Base-by-base conservation (phyloP, 2,888 invertebrate genomes). In the Leptinotarsa haldemani region DNA sequence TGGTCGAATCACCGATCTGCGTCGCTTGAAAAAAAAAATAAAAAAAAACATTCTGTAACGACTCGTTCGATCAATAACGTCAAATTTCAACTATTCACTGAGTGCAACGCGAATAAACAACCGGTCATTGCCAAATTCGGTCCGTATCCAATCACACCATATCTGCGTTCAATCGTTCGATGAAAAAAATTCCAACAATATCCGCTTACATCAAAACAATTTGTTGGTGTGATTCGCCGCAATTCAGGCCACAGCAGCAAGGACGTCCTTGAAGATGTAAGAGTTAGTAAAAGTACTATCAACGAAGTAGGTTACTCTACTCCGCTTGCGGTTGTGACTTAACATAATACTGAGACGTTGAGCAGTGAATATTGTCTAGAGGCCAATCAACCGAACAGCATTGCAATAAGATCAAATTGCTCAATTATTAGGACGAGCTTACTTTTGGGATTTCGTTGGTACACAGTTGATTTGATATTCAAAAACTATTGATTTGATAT, bases 241-340 rank as follows among this genome's bases (percentile, higher is more conserved):
- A 81, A 82, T 82, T 81, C 80, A 82, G 82, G 82, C 77, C 81
- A 77, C 69, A 79, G 73, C 71, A 71, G 77, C 81, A 82, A 82
- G 82, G 82, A 77, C 82, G 81, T 77, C 82, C 82, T 82, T 82
- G 82, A 77, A 75, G 75, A 79, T 74, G 78, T 76, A 76, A 77
- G 77, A 79, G 79, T 76, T 78, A 81, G 82, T 82, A 82, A 82
- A 82, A 82, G 82, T 82, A 78, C 77, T 77, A 73, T 74, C 73
- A 74, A 75, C 78, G 73, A 82, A 82, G 80, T 82, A 76, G 82
- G 82, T 82, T 82, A 82, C 77, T 69, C 67, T 67, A 61, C 56
- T 73, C 16, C 20, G 20, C 56, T 58, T 48, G 25, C 25, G 66
- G 20, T 52, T 61, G n/a, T 61, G 61, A 30, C 40, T 61, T 61